phyloP scores from a whole-genome alignment of 2,113 vertebrate species.

The Chrysochloris asiatica region DNA sequence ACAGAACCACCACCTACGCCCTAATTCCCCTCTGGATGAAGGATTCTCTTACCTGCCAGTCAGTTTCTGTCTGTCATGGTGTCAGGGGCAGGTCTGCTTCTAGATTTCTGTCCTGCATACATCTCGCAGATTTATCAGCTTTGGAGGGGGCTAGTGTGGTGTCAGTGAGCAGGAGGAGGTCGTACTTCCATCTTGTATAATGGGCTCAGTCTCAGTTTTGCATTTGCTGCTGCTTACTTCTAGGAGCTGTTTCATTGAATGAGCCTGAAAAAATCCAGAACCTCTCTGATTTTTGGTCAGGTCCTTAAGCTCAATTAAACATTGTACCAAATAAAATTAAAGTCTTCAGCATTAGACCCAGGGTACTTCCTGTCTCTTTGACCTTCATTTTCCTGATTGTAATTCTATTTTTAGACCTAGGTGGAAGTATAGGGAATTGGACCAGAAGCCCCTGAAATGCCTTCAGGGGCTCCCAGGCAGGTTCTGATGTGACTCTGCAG shows the following conservation, averaged over 20 bases:
- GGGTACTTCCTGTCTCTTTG: background rate
- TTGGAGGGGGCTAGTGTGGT: background rate
- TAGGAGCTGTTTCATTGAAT: conserved; percentile 47
- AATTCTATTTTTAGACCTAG: background rate
- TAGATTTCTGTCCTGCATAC: background rate
- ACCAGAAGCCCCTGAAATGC: background rate
- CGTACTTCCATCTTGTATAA: background rate
- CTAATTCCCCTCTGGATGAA: background rate
- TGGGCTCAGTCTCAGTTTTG: background rate
- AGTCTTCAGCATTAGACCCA: background rate
- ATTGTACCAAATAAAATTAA: background rate
- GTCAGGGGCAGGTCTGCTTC: background rate
- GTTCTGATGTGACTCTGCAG: too few species aligned
- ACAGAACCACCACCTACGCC: too few species aligned
- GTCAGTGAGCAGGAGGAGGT: background rate
- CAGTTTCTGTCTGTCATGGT: background rate
- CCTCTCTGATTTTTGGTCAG: conserved; percentile 59
- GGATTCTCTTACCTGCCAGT: background rate
- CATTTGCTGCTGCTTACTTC: background rate
- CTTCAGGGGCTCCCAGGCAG: background rate
- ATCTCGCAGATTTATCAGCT: background rate
- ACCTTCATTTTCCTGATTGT: background rate
- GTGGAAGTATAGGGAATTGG: background rate
- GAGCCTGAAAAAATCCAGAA: conserved; percentile 53
- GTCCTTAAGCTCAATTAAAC: conserved; percentile 41